phyloP scores from a whole-genome alignment of 2,888 invertebrate species.

The Phalera bucephala region DNA sequence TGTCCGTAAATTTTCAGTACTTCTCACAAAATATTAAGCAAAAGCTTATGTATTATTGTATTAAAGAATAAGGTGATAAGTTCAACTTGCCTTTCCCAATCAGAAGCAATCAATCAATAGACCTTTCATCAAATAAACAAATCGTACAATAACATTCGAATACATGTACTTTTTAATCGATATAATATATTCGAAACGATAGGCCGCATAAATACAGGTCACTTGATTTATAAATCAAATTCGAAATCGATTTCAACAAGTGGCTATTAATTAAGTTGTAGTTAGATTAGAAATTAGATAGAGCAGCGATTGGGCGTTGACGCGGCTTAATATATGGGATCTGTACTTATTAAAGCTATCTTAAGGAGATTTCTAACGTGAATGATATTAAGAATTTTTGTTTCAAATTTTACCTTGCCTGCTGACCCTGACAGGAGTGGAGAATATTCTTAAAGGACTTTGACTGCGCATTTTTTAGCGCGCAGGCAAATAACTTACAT shows the following conservation, averaged over 20 bases:
- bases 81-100: constrained; percentile 2
- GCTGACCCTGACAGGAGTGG: no score
- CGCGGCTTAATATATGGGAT: constrained; percentile 60
- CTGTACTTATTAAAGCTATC: constrained; percentile 37
- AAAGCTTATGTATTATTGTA: no score
- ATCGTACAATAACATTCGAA: constrained; percentile 37
- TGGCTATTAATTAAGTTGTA: constrained; percentile 82
- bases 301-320: constrained; percentile 66
- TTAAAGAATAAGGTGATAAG: no score
- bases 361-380: no score
- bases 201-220: constrained; percentile 71
- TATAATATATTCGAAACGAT: constrained; percentile 61
- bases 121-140: constrained; percentile 46
- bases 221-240: constrained; percentile 78
- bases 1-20: no score
- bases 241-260: constrained; percentile 81
- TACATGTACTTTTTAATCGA: constrained; percentile 55
- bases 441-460: no score
- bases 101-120: constrained; percentile 1
- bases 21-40: no score
- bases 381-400: no score
- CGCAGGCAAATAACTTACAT: no score
- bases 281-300: constrained; percentile 81
- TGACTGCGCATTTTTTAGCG: no score
- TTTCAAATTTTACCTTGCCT: no score